Evolutionary conservation across 2,113 vertebrate species (phyloP), one percentile per base, ranked within the genome.

Genomic region (Etheostoma cragini): DNA sequence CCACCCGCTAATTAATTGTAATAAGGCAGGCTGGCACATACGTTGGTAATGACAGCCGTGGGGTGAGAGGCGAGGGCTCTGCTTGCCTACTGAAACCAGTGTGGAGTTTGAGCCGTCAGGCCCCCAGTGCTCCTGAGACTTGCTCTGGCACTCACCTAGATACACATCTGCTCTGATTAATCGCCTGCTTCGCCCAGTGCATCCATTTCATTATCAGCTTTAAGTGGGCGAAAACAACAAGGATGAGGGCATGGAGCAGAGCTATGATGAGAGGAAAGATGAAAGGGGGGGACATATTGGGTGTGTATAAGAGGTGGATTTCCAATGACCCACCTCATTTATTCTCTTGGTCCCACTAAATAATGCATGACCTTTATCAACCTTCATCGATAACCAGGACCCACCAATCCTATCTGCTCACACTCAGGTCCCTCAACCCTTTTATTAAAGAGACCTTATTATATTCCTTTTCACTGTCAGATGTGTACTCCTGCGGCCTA

Each of bases 81-180:
- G 75, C 72, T 72, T 68, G 75, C 60, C 75, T 60, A 3, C 81
- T 33, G 66, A 71, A 87, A 62, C 84, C 81, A 54, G 50, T 35
- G 64, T 67, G 70, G 80, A 78, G 81, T 86, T 76, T 80, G 85
- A 82, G 83, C 80, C 70, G 69, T 84, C 82, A 80, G 83, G 78
- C 86, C 52, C 61, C 61, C 66, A 16, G 75, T 60, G 89, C 91
- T 87, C 95, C 93, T 87, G 84, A 93, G 94, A 95, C 87, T 72
- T 52, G 70, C 78, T 74, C 90, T 90, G 87, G 91, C 91, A 81
- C 91, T 93, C 93, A 89, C 91, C 92, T 91, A 86, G 84, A 93
- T 95, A 93, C 94, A 95, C 96, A 98, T 95, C 96, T 96, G 97
- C 93, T 97, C 96, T 97, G 96, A 97, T 97, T 97, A 98, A 97